Evolutionary conservation across 1,140 invertebrate genomes (phyloP), one percentile per base, ranked within the genome.

Genomic region (Metaphire vulgaris): DNA sequence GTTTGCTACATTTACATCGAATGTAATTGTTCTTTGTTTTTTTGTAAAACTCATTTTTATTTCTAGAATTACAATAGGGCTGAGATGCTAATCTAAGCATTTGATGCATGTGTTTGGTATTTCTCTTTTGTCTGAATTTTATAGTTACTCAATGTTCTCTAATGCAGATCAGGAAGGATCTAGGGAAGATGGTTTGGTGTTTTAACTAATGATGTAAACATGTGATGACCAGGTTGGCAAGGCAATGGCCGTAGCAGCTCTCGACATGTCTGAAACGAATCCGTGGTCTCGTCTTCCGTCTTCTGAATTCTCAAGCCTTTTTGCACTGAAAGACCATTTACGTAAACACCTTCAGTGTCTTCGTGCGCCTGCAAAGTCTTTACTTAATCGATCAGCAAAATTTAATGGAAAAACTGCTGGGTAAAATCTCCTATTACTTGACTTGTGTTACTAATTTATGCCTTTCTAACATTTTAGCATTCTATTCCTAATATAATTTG

Each of bases 151-250:
- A n/a, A n/a, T n/a, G n/a, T n/a, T n/a, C n/a, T n/a, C n/a, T n/a
- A n/a, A n/a, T n/a, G n/a, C n/a, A n/a, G n/a, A n/a, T n/a, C n/a
- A n/a, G n/a, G n/a, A n/a, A n/a, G n/a, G n/a, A n/a, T n/a, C n/a
- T n/a, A n/a, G n/a, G n/a, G n/a, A n/a, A n/a, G n/a, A n/a, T n/a
- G n/a, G n/a, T n/a, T n/a, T n/a, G n/a, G n/a, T n/a, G n/a, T n/a
- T n/a, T n/a, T n/a, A n/a, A n/a, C n/a, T n/a, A n/a, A n/a, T n/a
- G n/a, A n/a, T n/a, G n/a, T n/a, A n/a, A n/a, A n/a, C n/a, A n/a
- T n/a, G n/a, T 69, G n/a, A n/a, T n/a, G n/a, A n/a, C n/a, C 69
- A 94, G 93, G 91, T 94, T 83, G 94, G 94, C 12, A 89, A 89
- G 80, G 91, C 92, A 1, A 85, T 95, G 78, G 91, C 92, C 73